Evolutionary conservation across 64 coral and sea anemone species (phyloP).

Genomic region (Stylophora pistillata): DNA sequence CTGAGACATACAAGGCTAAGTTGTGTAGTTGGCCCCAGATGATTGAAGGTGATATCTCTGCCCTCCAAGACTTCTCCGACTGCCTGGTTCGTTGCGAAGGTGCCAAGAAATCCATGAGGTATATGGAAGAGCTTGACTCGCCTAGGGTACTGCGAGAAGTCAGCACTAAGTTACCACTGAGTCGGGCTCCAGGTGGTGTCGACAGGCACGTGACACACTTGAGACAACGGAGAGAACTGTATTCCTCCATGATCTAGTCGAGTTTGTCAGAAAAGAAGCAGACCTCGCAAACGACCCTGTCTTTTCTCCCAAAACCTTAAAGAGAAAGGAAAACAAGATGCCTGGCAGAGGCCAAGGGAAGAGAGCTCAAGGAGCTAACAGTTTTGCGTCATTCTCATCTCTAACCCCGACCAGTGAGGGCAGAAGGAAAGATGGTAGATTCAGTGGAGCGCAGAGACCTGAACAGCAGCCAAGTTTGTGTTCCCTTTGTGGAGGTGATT

Average conservation of each 20-base stretch:
- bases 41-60: background rate
- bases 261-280: conserved; percentile 52
- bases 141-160: conserved; percentile 7
- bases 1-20: background rate
- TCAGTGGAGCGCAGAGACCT: too few species aligned
- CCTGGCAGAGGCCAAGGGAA: too few species aligned
- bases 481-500: too few species aligned
- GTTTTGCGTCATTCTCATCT: too few species aligned
- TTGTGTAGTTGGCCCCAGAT: conserved; percentile 9
- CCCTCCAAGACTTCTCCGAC: conserved; percentile 33
- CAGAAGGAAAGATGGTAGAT: too few species aligned
- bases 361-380: too few species aligned
- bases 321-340: too few species aligned
- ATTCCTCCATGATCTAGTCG: conserved; percentile 41
- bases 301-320: conserved; percentile 57
- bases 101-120: conserved; percentile 10
- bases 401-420: too few species aligned
- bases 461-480: too few species aligned
- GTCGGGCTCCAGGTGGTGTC: conserved; percentile 41
- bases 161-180: conserved; percentile 4
- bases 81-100: conserved; percentile 34
- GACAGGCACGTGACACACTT: background rate
- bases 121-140: conserved; percentile 53
- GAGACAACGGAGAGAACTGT: background rate
- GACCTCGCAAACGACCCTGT: conserved; percentile 73